Evolutionary conservation across 2,888 invertebrate species (phyloP).

Genomic region (Dorcus hopei): DNA sequence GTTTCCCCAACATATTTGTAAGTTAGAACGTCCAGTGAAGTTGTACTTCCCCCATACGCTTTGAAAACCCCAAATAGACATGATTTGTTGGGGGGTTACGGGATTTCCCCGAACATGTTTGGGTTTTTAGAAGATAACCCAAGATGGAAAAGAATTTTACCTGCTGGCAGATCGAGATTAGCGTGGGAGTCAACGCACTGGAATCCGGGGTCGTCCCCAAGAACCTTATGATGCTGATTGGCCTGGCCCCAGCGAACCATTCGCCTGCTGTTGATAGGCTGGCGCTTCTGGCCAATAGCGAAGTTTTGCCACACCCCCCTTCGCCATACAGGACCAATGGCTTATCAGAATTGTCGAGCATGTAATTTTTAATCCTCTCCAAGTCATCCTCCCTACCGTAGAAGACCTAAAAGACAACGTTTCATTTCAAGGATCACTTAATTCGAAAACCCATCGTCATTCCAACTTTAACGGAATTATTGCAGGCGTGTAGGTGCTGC

Average conservation of each 20-base stretch:
- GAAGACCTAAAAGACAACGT: slow-evolving; percentile 63
- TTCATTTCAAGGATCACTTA: neutral
- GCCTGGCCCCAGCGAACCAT: slow-evolving; percentile 73
- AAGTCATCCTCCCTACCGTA: slow-evolving; percentile 89
- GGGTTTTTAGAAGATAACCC: no score
- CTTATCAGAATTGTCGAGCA: slow-evolving; percentile 80
- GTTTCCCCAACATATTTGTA: no score
- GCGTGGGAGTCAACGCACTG: slow-evolving; percentile 88
- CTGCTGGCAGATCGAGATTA: slow-evolving; percentile 94
- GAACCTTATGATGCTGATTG: slow-evolving; percentile 86
- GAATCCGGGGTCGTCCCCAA: slow-evolving; percentile 97
- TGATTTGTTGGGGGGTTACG: no score
- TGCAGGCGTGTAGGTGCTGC: slow-evolving; percentile 93
- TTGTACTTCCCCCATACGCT: no score
- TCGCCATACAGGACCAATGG: slow-evolving; percentile 91
- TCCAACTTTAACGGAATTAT: slow-evolving; percentile 79
- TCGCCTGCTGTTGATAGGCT: slow-evolving; percentile 66
- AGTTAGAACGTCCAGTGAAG: no score
- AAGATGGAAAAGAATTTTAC: slow-evolving; percentile 47
- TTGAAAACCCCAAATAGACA: no score
- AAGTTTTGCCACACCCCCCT: slow-evolving; percentile 97
- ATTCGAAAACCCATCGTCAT: neutral
- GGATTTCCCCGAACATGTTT: no score
- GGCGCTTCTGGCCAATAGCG: slow-evolving; percentile 88
- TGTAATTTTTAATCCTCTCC: slow-evolving; percentile 74